phyloP scores from a whole-genome alignment of 1,140 invertebrate genomes.

The Macrostomum lignano region DNA sequence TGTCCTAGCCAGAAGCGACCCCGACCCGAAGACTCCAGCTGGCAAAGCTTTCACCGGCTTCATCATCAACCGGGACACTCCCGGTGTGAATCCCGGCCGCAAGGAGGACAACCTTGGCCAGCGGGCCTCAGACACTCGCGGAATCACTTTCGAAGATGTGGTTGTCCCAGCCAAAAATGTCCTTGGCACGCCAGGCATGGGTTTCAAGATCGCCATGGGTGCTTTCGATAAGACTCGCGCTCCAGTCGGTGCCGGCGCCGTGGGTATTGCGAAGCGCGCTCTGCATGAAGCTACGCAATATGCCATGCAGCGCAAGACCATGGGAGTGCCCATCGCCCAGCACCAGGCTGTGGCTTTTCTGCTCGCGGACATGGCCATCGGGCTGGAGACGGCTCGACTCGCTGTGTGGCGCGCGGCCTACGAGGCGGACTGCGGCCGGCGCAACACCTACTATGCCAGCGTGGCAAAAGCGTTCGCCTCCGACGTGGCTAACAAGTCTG shows the following conservation, averaged over 20 bases:
- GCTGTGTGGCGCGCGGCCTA: constrained; percentile 58
- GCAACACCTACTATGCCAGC: constrained; percentile 57
- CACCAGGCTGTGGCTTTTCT: constrained; percentile 57
- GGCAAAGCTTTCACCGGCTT: too few species aligned
- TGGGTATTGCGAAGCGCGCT: constrained; percentile 56
- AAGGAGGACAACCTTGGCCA: constrained; percentile 93
- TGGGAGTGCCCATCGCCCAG: constrained; percentile 55
- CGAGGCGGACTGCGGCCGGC: constrained; percentile 49
- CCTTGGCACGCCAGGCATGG: constrained; percentile 44
- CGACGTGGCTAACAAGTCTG: constrained; percentile 72
- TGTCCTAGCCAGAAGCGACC: constrained; percentile 63
- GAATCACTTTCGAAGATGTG: constrained; percentile 88
- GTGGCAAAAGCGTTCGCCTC: constrained; percentile 69
- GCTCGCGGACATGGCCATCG: constrained; percentile 90
- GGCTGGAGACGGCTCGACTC: constrained; percentile 47
- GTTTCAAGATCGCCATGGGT: constrained; percentile 85
- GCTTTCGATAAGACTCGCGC: constrained; percentile 76
- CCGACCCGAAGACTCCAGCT: constrained; percentile 65
- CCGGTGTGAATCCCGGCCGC: constrained; percentile 54
- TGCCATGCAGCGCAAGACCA: constrained; percentile 69
- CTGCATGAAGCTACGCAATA: constrained; percentile 78
- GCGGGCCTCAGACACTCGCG: constrained; percentile 69
- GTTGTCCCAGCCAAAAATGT: constrained; percentile 56
- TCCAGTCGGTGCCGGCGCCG: constrained; percentile 51
- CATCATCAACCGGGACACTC: constrained; percentile 61